Conservation (phyloP, 2,888 invertebrate genomes). For the Gasteruption jaculator region DNA sequence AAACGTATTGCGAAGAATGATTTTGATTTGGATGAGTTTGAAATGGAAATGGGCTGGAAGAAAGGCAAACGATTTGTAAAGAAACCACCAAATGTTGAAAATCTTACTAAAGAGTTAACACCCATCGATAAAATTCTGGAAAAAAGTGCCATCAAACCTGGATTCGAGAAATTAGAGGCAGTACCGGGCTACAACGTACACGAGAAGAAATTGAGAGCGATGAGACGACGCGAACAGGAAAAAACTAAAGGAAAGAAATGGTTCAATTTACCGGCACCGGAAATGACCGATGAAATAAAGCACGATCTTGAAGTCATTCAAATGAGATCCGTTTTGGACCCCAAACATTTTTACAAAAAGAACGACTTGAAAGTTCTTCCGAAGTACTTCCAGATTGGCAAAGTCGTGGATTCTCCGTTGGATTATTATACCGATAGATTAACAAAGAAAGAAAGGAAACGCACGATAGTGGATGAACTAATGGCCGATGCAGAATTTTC, state of each 20-base stretch:
- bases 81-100: conserved; percentile 45
- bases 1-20: conserved; percentile 25
- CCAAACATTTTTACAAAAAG: conserved; percentile 92
- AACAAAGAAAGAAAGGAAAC: conserved; percentile 81
- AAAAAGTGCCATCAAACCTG: conserved; percentile 62
- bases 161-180: conserved; percentile 61
- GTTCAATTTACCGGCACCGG: conserved; percentile 86
- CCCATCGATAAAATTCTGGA: conserved; percentile 58
- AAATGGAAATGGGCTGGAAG: conserved; percentile 45
- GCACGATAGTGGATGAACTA: conserved; percentile 89
- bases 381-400: conserved; percentile 86
- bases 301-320: conserved; percentile 85
- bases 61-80: conserved; percentile 47
- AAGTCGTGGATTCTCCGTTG: conserved; percentile 76
- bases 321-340: conserved; percentile 89
- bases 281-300: conserved; percentile 82
- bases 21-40: conserved; percentile 44
- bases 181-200: conserved; percentile 61
- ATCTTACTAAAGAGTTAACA: conserved; percentile 49
- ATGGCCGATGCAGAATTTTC: conserved; percentile 83
- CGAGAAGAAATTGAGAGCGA: conserved; percentile 56
- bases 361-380: conserved; percentile 82
- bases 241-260: conserved; percentile 83
- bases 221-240: conserved; percentile 65
- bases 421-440: conserved; percentile 84